Evolutionary conservation across 2,113 vertebrate genomes (phyloP).

Genomic region (Hydrochoerus hydrochaeris): DNA sequence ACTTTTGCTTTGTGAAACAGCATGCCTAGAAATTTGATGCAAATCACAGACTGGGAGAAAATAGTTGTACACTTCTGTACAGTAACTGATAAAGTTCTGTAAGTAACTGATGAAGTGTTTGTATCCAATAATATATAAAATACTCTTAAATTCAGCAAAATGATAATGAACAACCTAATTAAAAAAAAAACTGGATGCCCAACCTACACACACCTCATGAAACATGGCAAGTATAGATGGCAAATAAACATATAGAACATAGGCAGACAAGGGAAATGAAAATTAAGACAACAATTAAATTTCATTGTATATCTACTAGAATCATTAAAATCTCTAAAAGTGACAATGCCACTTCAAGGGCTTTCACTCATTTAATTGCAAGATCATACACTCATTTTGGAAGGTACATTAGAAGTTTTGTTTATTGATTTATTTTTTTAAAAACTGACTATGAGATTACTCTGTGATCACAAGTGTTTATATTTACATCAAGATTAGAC

Average conservation of each 20-base stretch:
- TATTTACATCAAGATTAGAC: background rate
- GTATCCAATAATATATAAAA: background rate
- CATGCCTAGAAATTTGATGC: background rate
- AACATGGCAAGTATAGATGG: background rate
- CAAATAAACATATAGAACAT: background rate
- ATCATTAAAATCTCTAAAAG: background rate
- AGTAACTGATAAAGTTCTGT: too few species aligned
- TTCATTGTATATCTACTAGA: background rate
- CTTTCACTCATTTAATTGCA: background rate
- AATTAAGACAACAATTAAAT: background rate
- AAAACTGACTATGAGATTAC: background rate
- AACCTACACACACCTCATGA: background rate
- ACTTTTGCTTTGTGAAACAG: background rate
- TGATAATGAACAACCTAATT: background rate
- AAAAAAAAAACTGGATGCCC: background rate
- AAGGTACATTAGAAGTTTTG: background rate
- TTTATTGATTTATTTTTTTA: background rate
- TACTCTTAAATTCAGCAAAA: background rate
- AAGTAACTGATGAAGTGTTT: background rate
- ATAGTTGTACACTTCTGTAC: too few species aligned
- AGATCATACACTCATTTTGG: background rate
- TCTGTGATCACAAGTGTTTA: background rate
- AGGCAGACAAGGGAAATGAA: background rate
- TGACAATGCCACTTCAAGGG: background rate
- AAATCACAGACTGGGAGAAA: background rate